Conservation (phyloP, 2,888 invertebrate species). For the Idaea biselata region DNA sequence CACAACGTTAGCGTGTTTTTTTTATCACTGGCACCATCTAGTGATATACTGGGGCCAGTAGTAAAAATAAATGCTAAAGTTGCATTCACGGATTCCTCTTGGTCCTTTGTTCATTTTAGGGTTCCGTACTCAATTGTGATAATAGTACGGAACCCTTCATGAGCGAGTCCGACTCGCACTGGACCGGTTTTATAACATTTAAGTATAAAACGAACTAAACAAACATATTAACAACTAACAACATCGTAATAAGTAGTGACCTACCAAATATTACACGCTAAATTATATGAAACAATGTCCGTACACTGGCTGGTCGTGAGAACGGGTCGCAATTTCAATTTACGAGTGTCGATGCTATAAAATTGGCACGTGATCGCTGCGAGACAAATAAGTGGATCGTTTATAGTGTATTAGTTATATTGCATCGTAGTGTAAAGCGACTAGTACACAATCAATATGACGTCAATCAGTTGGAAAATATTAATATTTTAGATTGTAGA, state of each 20-base stretch:
- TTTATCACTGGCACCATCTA: too few species aligned
- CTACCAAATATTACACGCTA: conserved; percentile 37
- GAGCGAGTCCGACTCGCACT: too few species aligned
- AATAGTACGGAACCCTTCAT: too few species aligned
- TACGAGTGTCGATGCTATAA: conserved; percentile 72
- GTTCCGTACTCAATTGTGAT: too few species aligned
- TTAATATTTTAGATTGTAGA: too few species aligned
- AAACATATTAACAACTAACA: not conserved
- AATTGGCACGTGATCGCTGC: conserved; percentile 73
- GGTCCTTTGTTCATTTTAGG: too few species aligned
- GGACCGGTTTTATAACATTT: too few species aligned
- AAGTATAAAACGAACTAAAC: too few species aligned
- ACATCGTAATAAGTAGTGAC: conserved; percentile 23
- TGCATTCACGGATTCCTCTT: too few species aligned
- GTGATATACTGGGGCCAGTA: too few species aligned
- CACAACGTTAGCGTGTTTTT: too few species aligned
- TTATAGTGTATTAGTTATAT: conserved; percentile 57
- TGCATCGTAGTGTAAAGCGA: conserved; percentile 29
- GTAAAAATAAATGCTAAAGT: too few species aligned
- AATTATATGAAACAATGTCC: conserved; percentile 57
- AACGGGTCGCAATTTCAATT: conserved; percentile 70
- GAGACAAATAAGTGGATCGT: conserved; percentile 69
- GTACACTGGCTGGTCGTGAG: conserved; percentile 37
- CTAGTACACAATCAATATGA: not conserved
- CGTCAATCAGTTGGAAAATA: not conserved